Conservation (phyloP, 2,113 vertebrate genomes). For the Laticauda colubrina region DNA sequence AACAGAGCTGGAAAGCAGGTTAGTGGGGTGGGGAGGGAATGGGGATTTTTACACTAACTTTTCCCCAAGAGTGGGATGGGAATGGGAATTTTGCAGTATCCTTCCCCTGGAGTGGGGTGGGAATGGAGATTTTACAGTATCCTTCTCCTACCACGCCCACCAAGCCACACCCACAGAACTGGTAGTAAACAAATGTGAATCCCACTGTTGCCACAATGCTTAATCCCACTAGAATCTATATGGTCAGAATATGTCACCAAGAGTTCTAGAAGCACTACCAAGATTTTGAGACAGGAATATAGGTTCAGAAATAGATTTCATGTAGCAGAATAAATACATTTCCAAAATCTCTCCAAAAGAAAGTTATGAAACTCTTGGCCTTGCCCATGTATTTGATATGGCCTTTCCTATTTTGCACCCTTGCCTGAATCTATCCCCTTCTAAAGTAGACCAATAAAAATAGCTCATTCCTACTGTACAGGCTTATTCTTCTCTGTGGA, state of each 20-base stretch:
- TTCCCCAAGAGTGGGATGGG: too few species aligned
- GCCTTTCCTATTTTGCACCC: neutral
- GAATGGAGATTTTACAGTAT: too few species aligned
- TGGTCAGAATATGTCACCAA: neutral
- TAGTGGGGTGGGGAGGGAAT: too few species aligned
- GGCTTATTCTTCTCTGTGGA: neutral
- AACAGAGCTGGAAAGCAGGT: too few species aligned
- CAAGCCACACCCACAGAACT: too few species aligned
- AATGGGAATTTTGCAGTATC: too few species aligned
- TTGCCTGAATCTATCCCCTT: neutral
- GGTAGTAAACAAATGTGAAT: too few species aligned
- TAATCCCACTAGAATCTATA: neutral
- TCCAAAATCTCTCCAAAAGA: neutral
- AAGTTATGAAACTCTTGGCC: neutral
- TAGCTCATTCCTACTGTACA: neutral
- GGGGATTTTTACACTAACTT: too few species aligned
- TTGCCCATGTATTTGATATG: neutral
- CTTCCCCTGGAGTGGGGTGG: too few species aligned
- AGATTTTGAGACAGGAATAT: neutral
- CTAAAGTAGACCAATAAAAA: neutral
- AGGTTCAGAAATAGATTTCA: neutral
- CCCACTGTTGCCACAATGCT: neutral
- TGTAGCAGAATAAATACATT: neutral
- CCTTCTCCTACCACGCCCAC: too few species aligned
- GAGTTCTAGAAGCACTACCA: neutral